phyloP scores from a whole-genome alignment of 2,797 vertebrate species.

The Brachymystax lenok region DNA sequence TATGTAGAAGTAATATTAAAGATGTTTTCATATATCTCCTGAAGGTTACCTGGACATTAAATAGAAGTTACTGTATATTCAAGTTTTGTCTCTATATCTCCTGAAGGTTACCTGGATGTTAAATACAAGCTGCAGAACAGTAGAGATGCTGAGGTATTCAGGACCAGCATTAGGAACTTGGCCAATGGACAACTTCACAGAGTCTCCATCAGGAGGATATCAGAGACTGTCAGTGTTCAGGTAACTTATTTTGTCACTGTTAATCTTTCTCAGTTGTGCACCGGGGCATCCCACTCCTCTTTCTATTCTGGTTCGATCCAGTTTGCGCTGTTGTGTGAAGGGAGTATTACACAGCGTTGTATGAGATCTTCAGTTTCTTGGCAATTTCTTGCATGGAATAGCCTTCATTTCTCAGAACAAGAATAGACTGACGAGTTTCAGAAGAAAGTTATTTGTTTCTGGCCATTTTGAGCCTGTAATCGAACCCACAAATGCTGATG shows the following conservation, averaged over 20 bases:
- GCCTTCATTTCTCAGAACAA: too few species aligned
- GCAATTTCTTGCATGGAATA: too few species aligned
- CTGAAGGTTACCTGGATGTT: slow-evolving; percentile 86
- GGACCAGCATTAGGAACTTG: slow-evolving; percentile 77
- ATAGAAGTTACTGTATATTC: slow-evolving; percentile 68
- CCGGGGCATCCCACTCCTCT: too few species aligned
- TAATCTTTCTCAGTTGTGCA: slow-evolving; percentile 40
- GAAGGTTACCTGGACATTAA: slow-evolving; percentile 88
- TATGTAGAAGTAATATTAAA: slow-evolving; percentile 73
- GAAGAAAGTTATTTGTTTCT: too few species aligned
- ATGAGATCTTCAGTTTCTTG: too few species aligned
- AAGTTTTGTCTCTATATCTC: not conserved
- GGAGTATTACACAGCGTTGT: too few species aligned
- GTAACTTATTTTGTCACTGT: slow-evolving; percentile 35
- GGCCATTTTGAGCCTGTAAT: too few species aligned
- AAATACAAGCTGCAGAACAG: slow-evolving; percentile 84
- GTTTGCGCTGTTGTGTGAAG: too few species aligned
- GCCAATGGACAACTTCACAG: slow-evolving; percentile 84
- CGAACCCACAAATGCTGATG: too few species aligned
- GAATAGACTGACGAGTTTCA: too few species aligned
- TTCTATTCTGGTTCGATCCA: too few species aligned
- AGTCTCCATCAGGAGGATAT: slow-evolving; percentile 78
- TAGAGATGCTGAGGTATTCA: slow-evolving; percentile 80
- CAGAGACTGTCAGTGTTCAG: slow-evolving; percentile 67
- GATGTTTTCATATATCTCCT: not conserved